Percentiles rank a stretch among this genome's conserved stretches.
These are phyloP conservation scores for Leptopilina myrica DNA, from an alignment of 2,888 invertebrate genomes.

Conservation along the genomic window DNA sequence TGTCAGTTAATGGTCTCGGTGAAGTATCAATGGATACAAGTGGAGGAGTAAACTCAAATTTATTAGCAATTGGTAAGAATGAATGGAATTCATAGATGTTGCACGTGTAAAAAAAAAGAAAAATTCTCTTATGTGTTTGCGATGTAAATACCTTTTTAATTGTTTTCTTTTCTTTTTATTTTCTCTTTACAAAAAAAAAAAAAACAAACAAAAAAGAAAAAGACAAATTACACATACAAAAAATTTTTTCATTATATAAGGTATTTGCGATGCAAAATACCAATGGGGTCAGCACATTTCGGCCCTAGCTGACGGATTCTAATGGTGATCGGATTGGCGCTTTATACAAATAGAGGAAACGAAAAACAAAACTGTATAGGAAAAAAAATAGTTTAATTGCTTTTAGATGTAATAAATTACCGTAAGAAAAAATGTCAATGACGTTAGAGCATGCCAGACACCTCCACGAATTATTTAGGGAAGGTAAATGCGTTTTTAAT, in stretches of 20 bases:
- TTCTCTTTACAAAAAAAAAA: too few relatives aligned
- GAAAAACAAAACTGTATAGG: constrained; percentile 37
- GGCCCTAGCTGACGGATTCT: constrained; percentile 40
- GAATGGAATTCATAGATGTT: constrained; percentile 30
- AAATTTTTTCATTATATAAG: constrained; percentile 37
- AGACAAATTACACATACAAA: constrained; percentile 27
- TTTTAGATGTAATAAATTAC: constrained; percentile 40
- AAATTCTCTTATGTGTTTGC: constrained; percentile 34
- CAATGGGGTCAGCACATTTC: constrained; percentile 41
- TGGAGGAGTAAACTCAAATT: constrained; percentile 79
- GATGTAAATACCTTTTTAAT: constrained; percentile 36
- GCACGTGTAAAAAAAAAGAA: constrained; percentile 12
- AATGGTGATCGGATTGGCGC: constrained; percentile 41
- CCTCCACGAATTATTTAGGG: constrained; percentile 39
- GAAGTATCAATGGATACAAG: constrained; percentile 85
- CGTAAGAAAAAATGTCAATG: constrained; percentile 38
- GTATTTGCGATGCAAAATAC: constrained; percentile 41
- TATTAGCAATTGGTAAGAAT: constrained; percentile 73
- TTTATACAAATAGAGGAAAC: constrained; percentile 39
- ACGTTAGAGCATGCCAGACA: constrained; percentile 39
- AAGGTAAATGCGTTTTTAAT: constrained; percentile 40
- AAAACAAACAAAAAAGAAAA: background rate
- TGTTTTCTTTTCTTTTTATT: background rate
- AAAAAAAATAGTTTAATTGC: constrained; percentile 39
- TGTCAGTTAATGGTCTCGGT: constrained; percentile 85